Conservation (phyloP, 2,888 invertebrate species). For the Hirtodrosophila trivittata region DNA sequence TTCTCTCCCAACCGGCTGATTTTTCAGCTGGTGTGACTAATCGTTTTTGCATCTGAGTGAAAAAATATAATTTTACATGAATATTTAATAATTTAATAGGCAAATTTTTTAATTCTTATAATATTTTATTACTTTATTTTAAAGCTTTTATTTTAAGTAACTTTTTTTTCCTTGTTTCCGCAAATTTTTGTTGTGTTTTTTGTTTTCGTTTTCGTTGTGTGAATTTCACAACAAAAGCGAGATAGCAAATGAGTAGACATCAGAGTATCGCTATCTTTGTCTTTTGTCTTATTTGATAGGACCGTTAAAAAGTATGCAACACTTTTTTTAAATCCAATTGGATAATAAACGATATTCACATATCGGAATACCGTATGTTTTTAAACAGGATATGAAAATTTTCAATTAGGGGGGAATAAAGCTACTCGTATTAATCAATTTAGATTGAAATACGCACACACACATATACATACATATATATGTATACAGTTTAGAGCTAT, state of each 20-base stretch:
- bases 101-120: too few species aligned
- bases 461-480: slow-evolving; percentile 1
- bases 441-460: too few species aligned
- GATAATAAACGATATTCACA: too few species aligned
- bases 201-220: slow-evolving; percentile 15
- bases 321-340: slow-evolving; percentile 4
- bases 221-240: slow-evolving; percentile 70
- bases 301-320: slow-evolving; percentile 59
- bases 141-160: neutral
- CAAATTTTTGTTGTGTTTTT: slow-evolving; percentile 9
- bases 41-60: neutral
- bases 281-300: slow-evolving; percentile 20
- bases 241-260: slow-evolving; percentile 13
- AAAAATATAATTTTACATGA: too few species aligned
- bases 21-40: slow-evolving; percentile 13
- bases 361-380: too few species aligned
- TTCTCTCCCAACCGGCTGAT: slow-evolving; percentile 16
- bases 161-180: neutral
- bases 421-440: too few species aligned
- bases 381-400: too few species aligned
- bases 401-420: too few species aligned
- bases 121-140: too few species aligned
- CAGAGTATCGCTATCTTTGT: slow-evolving; percentile 8
- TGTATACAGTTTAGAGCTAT: neutral
- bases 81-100: too few species aligned